Evolutionary conservation across 2,888 invertebrate species (phyloP).

Genomic region (Ormia ochracea): DNA sequence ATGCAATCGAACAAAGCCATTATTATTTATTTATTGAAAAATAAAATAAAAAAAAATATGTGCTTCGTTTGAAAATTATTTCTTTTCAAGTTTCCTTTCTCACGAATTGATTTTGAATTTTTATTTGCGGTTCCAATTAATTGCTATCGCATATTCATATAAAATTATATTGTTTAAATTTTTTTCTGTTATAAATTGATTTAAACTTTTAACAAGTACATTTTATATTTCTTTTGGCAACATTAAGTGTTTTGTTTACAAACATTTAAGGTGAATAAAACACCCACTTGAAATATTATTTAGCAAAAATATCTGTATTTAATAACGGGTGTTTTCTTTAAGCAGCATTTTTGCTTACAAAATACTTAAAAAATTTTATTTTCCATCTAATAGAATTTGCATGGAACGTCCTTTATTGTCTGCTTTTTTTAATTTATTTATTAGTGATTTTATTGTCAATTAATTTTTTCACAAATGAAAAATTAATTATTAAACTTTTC

Average conservation of each 20-base stretch:
- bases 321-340: background rate
- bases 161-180: background rate
- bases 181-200: background rate
- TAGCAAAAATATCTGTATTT: background rate
- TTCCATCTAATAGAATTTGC: too few relatives aligned
- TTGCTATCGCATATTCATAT: background rate
- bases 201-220: slow-evolving; percentile 22
- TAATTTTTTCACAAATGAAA: too few relatives aligned
- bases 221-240: slow-evolving; percentile 46
- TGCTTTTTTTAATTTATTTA: too few relatives aligned
- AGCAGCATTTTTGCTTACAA: background rate
- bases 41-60: background rate
- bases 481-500: too few relatives aligned
- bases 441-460: too few relatives aligned
- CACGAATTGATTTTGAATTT: slow-evolving; percentile 24
- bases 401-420: too few relatives aligned
- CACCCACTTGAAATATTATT: slow-evolving; percentile 42
- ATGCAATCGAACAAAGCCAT: background rate
- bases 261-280: slow-evolving; percentile 54
- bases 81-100: background rate
- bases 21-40: background rate
- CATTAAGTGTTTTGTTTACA: slow-evolving; percentile 55
- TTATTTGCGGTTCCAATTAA: slow-evolving; percentile 6
- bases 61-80: background rate
- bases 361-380: background rate